phyloP scores from a whole-genome alignment of 2,888 invertebrate genomes.

The Acronicta psi region DNA sequence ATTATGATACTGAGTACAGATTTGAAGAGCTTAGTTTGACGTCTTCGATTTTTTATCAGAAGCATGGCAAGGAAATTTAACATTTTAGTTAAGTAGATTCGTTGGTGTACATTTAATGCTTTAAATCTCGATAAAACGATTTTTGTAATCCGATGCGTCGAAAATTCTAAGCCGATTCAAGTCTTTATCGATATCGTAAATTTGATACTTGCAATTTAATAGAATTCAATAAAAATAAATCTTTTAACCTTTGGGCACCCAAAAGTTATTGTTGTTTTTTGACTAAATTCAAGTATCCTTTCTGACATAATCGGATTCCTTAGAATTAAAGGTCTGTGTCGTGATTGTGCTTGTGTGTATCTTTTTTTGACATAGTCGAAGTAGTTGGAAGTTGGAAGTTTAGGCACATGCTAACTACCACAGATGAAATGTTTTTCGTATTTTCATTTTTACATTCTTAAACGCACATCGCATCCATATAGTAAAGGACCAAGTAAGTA shows the following conservation, averaged over 20 bases:
- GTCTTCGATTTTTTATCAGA: no score
- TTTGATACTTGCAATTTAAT: constrained; percentile 34
- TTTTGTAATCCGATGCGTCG: constrained; percentile 34
- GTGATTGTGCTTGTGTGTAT: constrained; percentile 13
- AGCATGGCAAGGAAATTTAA: no score
- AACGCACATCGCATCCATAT: no score
- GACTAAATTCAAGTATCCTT: constrained; percentile 16
- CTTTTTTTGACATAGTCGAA: background rate
- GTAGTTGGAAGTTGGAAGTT: no score
- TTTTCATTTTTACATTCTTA: no score
- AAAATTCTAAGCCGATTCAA: constrained; percentile 39
- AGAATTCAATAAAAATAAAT: constrained; percentile 25
- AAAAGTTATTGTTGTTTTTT: constrained; percentile 33
- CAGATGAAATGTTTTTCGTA: no score
- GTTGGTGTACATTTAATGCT: background rate
- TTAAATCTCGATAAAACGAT: constrained; percentile 20
- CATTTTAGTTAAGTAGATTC: background rate
- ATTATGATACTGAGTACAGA: no score
- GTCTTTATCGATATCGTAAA: constrained; percentile 31
- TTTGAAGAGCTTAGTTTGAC: no score
- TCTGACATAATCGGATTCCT: constrained; percentile 36
- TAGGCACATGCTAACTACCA: no score
- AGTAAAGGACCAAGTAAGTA: no score
- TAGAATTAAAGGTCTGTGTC: constrained; percentile 21
- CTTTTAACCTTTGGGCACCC: constrained; percentile 10